Evolutionary conservation across 2,888 invertebrate species (phyloP).

Genomic region (Drosophila pullipes): DNA sequence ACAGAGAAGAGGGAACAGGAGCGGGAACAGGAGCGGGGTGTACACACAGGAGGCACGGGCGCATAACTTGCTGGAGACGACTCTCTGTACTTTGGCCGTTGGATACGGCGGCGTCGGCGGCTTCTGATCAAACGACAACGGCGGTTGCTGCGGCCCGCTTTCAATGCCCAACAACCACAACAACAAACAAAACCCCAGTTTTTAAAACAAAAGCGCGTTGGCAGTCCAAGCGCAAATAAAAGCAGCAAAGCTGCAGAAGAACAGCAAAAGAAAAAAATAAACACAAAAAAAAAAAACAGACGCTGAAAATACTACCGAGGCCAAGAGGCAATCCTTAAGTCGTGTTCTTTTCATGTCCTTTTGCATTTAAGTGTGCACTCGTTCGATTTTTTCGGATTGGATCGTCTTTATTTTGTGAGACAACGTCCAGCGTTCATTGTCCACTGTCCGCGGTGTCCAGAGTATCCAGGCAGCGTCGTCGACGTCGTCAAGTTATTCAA

Average conservation of each 20-base stretch:
- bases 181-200: slow-evolving; percentile 33
- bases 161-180: slow-evolving; percentile 58
- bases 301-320: slow-evolving; percentile 11
- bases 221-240: slow-evolving; percentile 49
- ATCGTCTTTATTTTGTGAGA: slow-evolving; percentile 73
- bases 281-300: slow-evolving; percentile 1
- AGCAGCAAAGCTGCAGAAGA: slow-evolving; percentile 24
- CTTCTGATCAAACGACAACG: slow-evolving; percentile 74
- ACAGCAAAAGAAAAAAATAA: slow-evolving; percentile 11
- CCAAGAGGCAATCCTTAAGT: slow-evolving; percentile 69
- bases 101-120: slow-evolving; percentile 42
- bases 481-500: slow-evolving; percentile 81
- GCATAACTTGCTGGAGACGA: slow-evolving; percentile 54
- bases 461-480: slow-evolving; percentile 27
- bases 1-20: too few relatives aligned
- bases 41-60: slow-evolving; percentile 42
- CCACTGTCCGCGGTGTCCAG: slow-evolving; percentile 11
- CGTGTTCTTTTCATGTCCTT: slow-evolving; percentile 79
- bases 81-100: slow-evolving; percentile 25
- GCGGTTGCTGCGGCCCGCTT: slow-evolving; percentile 54
- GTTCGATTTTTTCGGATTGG: slow-evolving; percentile 71
- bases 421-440: slow-evolving; percentile 32
- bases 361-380: slow-evolving; percentile 79
- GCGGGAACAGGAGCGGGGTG: too few relatives aligned
- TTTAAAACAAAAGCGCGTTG: slow-evolving; percentile 77